phyloP scores from a whole-genome alignment of 2,113 vertebrate species.

The Reinhardtius hippoglossoides region DNA sequence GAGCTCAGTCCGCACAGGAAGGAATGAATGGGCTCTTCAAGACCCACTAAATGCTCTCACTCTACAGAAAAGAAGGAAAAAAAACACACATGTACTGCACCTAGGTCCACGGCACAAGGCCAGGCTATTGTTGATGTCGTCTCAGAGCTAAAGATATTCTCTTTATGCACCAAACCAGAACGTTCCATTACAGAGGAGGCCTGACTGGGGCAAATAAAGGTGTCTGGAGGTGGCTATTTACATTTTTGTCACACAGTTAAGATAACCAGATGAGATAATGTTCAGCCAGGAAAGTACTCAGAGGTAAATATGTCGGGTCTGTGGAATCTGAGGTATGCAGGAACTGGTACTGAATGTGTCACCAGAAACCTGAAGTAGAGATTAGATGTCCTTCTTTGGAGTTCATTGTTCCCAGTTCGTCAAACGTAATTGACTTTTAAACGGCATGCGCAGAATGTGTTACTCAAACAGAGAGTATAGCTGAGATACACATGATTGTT shows the following conservation, averaged over 20 bases:
- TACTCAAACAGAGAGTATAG: slow-evolving; percentile 30
- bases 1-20: slow-evolving; percentile 43
- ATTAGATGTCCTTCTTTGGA: slow-evolving; percentile 54
- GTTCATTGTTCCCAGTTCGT: slow-evolving; percentile 10
- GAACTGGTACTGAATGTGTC: slow-evolving; percentile 10
- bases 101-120: slow-evolving; percentile 15
- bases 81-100: neutral
- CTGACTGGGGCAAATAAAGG: neutral
- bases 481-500: neutral
- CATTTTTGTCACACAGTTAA: slow-evolving; percentile 8
- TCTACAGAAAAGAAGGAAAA: neutral
- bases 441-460: slow-evolving; percentile 33
- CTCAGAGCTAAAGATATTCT: slow-evolving; percentile 10
- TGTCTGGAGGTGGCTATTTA: neutral
- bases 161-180: slow-evolving; percentile 4
- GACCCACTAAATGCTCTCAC: slow-evolving; percentile 38
- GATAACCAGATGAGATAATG: slow-evolving; percentile 29
- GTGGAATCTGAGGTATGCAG: slow-evolving; percentile 58
- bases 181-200: slow-evolving; percentile 6
- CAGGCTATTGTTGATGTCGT: neutral
- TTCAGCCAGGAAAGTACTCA: slow-evolving; percentile 21
- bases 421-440: slow-evolving; percentile 32
- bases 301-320: slow-evolving; percentile 34
- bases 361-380: slow-evolving; percentile 33
- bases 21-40: slow-evolving; percentile 47